Evolutionary conservation across 2,888 invertebrate species (phyloP), one percentile per base, ranked within the genome.

Genomic region (Syrista parreyssii): DNA sequence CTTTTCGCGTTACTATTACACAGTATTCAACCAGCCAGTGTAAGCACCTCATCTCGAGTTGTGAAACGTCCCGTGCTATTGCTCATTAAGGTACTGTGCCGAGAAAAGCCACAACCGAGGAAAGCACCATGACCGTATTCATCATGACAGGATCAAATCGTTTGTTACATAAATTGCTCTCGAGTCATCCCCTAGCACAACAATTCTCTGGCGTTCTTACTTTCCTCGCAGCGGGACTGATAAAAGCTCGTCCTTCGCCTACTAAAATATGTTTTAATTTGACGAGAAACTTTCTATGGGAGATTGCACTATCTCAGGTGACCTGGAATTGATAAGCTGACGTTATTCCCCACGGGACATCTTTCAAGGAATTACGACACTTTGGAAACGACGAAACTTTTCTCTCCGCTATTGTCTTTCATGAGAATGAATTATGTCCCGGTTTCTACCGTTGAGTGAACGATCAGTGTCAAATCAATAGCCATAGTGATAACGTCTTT

Each of bases 91-190:
- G 81, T 71, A 36, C 71, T 40, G 1, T 12, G 40, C 35, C 68
- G 77, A 74, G 74, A 73, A 79, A 77, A 73, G 74, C 78, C 75
- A 75, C 75, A 76, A 73, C 71, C 75, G 81, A 74, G 78, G 71
- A 31, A 30, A 33, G 71, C 12, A 33, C 31, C 31, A 23, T 11
- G 15, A 23, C 3, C 82, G 68, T 77, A 81, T 75, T 78, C 79
- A 79, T 83, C 79, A 80, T 32, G 68, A 72, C 74, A 75, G 82
- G 78, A 82, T 81, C 81, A 77, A 79, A 79, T 83, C 79, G 81
- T 83, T 80, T 81, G 80, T 83, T 80, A 82, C 79, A 78, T 82
- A 82, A 83, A 83, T 82, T 83, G 83, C 76, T 81, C 35, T 36
- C 9, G 74, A 35, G 35, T 31, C 31, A 30, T 12, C 15, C 23